Base-by-base conservation (phyloP, 35 echinoderm and acorn worm genomes). In the Apostichopus parvimensis region DNA sequence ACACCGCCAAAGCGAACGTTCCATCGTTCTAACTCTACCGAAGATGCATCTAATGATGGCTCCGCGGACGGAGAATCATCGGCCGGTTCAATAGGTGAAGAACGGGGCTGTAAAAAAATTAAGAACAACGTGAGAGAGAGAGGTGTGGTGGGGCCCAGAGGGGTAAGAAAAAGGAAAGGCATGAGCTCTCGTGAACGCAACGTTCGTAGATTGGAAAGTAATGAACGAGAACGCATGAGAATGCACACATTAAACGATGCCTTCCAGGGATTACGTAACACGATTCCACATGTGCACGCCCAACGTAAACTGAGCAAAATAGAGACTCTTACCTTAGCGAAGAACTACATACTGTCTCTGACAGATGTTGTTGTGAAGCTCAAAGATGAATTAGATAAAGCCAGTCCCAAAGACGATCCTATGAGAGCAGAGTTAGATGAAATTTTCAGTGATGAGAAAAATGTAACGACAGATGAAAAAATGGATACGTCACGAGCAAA, bases 201-300 rank as follows among this genome's bases (percentile, higher is more conserved):
- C 75, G 77, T 87, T 34, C 87, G 97, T n/a, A 91, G 97, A 28
- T 86, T 99, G 65, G 97, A 99, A 54, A 99, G 97, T 88, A 99
- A 99, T 58, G 97, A 99, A 92, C 54, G 97, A 89, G 97, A 99
- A 76, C 91, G 97, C 57, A 96, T 96, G 95, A 93, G 97, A 54
- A 99, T 99, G 97, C 97, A 99, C 82, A 94, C 97, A 14, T 78
- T 99, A 24, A 99, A 99, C 77, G 97, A 99, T 92, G 97, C 97
- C 91, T 99, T 99, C 89, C 97, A 99, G 78, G 87, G 88, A 92
- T 56, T 99, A 77, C 95, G 97, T n/a, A 99, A 99, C 87, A 95
- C 90, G 88, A 98, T 98, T 89, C 97, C 97, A 13, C 97, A 98
- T 68, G 97, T 98, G 25, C 93, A 93, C 59, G 93, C 92, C 20